phyloP scores from a whole-genome alignment of 2,113 vertebrate genomes.

The Platysteira castanea region DNA sequence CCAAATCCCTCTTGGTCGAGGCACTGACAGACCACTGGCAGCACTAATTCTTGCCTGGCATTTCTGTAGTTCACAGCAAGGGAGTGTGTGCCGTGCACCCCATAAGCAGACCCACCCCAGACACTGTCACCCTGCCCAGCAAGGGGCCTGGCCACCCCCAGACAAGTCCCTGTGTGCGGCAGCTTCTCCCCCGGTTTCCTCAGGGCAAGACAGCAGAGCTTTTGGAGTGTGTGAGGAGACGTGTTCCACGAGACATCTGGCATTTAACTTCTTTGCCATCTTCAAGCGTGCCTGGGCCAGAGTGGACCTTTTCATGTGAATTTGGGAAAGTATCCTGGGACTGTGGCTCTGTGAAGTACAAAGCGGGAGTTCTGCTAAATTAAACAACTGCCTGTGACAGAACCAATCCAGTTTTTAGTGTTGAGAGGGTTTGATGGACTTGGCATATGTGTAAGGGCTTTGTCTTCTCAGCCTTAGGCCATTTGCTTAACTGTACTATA shows the following conservation, averaged over 20 bases:
- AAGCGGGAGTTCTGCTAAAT: background rate
- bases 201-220: background rate
- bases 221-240: background rate
- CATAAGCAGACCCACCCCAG: background rate
- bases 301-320: background rate
- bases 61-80: background rate
- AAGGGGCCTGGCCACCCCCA: background rate
- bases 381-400: background rate
- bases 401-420: background rate
- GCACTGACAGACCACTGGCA: background rate
- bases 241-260: background rate
- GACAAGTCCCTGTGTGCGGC: rapidly evolving
- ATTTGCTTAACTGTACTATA: background rate
- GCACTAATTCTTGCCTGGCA: background rate
- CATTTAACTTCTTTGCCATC: background rate
- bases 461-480: background rate
- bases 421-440: background rate
- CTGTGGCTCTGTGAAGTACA: background rate
- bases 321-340: background rate
- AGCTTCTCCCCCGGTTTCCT: background rate
- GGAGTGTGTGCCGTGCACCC: rapidly evolving
- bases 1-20: rapidly evolving
- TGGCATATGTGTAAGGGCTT: background rate
- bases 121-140: background rate
- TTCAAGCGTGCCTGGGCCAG: background rate